Base-by-base conservation (phyloP, 2,888 invertebrate genomes). In the Aquatica leii region DNA sequence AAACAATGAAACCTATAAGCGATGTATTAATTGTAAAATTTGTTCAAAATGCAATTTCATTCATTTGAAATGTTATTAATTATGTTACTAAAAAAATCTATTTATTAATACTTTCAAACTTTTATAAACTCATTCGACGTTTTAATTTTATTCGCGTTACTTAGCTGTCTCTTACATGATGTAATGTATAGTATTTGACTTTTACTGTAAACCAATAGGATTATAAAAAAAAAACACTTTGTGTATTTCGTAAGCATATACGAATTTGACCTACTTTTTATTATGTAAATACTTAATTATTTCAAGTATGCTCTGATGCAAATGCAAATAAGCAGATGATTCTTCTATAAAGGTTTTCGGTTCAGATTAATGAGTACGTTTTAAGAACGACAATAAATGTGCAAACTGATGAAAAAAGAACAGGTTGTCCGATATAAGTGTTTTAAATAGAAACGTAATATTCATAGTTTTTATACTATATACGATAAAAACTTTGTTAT, bases 231-330 rank as follows among this genome's bases (percentile, higher is more conserved):
- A n/a, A 17, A 24, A 46, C 24, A 43, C 31, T 24, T 24, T 24
- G 31, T 43, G 8, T 17, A 50, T 57, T 57, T 57, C 57, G 50
- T 57, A 57, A 57, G 15, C 35, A 50, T 49, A 24, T 57, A 50
- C 49, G 37, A 51, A 15, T 50, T 31, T 21, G 59, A 31, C 59
- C 59, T 52, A 59, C 59, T 59, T 59, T 59, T 59, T 50, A 59
- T 59, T 59, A 52, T 43, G 59, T 43, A 59, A 59, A 57, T 49
- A 40, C 17, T 57, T 57, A 57, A 59, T 59, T 52, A 59, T 59
- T 59, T 52, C 52, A 35, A 51, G 43, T 37, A 41, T 52, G 59
- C 31, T 51, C 50, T 24, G 40, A 34, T 40, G 59, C 14, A 51
- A 51, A 52, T 51, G 40, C 43, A 59, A 52, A 59, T 57, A 57